These are phyloP conservation scores for Anguilla obscura DNA, from an alignment of 2,797 vertebrate genomes.

Conservation along the genomic window DNA sequence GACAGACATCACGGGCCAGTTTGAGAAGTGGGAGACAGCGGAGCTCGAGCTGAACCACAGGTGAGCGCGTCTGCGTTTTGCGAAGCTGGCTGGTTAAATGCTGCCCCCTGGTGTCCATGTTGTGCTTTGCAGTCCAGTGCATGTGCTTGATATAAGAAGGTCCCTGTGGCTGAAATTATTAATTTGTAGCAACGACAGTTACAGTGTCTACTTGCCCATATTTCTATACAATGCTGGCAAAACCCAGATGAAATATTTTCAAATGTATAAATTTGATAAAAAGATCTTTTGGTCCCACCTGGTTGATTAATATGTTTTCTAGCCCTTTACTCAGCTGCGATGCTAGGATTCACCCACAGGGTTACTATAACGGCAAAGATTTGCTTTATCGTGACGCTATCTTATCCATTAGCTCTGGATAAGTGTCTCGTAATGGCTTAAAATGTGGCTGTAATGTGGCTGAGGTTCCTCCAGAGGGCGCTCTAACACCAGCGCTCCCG, in stretches of 20 bases:
- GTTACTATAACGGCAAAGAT: neutral
- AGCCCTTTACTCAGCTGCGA: neutral
- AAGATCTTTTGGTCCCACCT: neutral
- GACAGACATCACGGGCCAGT: slow-evolving; percentile 78
- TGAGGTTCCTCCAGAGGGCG: neutral
- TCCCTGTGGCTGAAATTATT: neutral
- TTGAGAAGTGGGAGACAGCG: slow-evolving; percentile 89
- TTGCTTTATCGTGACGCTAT: neutral
- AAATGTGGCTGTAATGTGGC: neutral
- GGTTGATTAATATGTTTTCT: neutral
- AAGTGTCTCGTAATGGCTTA: neutral
- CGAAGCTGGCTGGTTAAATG: neutral
- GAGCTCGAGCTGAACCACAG: slow-evolving; percentile 83
- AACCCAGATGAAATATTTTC: neutral
- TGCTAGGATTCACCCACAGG: neutral
- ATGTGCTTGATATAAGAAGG: neutral
- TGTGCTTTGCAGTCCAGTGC: neutral
- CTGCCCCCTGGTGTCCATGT: slow-evolving; percentile 8
- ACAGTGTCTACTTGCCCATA: neutral
- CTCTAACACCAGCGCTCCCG: neutral
- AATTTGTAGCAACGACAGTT: neutral
- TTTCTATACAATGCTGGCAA: neutral
- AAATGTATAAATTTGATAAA: too few relatives aligned
- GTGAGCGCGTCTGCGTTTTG: slow-evolving; percentile 61
- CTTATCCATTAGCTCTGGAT: neutral